Conservation (phyloP, 2,113 vertebrate species). For the Nothoprocta perdicaria region DNA sequence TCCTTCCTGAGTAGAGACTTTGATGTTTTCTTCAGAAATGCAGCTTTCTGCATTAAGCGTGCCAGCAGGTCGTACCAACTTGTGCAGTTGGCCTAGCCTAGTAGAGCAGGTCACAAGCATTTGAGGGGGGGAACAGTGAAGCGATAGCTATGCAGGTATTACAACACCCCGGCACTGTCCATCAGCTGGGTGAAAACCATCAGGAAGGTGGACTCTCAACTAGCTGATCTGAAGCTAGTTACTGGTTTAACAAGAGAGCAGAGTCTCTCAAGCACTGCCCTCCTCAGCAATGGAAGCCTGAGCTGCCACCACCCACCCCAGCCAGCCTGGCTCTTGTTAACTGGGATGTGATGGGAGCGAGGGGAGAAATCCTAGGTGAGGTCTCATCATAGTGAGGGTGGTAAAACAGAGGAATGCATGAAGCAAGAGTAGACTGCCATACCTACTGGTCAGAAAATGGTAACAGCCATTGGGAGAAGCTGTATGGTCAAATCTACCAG, state of each 20-base stretch:
- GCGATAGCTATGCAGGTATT: not conserved
- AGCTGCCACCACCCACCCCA: not conserved
- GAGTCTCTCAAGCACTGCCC: not conserved
- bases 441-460: not conserved
- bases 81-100: fast-evolving
- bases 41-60: not conserved
- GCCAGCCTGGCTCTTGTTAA: not conserved
- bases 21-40: fast-evolving
- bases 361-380: not conserved
- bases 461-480: fast-evolving
- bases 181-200: not conserved
- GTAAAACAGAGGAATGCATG: not conserved
- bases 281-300: fast-evolving
- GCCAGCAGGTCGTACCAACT: fast-evolving
- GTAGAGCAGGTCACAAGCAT: not conserved
- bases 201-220: no score
- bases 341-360: not conserved
- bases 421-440: fast-evolving
- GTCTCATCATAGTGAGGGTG: not conserved
- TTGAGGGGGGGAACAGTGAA: not conserved
- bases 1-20: not conserved
- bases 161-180: not conserved
- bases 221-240: not conserved
- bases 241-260: not conserved
- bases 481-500: not conserved